phyloP scores from a whole-genome alignment of 2,888 invertebrate genomes.

The Kryphioiulus occultus region DNA sequence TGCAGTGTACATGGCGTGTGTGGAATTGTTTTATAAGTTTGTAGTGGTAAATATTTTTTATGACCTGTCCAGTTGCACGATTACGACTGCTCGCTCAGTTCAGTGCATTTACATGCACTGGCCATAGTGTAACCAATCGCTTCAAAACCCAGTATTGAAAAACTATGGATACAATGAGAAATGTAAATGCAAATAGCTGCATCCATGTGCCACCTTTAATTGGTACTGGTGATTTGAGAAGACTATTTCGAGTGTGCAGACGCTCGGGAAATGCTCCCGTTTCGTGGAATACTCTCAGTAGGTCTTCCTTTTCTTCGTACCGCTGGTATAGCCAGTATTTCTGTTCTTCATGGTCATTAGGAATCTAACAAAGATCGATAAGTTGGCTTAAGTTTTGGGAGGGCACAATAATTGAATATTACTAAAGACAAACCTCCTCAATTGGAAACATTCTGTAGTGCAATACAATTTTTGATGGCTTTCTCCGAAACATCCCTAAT shows the following conservation, averaged over 20 bases:
- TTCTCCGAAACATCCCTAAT: background rate
- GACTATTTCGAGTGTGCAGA: background rate
- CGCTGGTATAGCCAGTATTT: background rate
- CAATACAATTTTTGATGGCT: background rate
- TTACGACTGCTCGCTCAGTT: too few relatives aligned
- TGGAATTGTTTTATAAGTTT: too few relatives aligned
- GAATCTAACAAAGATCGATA: background rate
- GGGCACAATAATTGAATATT: background rate
- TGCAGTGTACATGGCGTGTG: too few relatives aligned
- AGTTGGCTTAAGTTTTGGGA: background rate
- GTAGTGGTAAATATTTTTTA: too few relatives aligned
- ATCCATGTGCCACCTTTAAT: background rate
- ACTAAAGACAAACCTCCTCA: background rate
- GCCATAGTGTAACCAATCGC: background rate
- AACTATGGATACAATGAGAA: background rate
- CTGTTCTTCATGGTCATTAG: background rate
- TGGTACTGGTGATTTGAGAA: background rate
- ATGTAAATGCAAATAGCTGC: background rate
- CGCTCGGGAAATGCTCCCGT: background rate
- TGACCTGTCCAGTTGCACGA: too few relatives aligned
- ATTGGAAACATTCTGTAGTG: background rate
- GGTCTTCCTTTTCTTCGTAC: background rate
- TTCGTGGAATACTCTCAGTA: background rate
- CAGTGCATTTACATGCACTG: too few relatives aligned
- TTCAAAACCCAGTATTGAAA: background rate